Percentiles rank a stretch among this genome's conserved stretches.
phyloP scores from a whole-genome alignment of 2,888 invertebrate species.

The Odontocerum albicorne region DNA sequence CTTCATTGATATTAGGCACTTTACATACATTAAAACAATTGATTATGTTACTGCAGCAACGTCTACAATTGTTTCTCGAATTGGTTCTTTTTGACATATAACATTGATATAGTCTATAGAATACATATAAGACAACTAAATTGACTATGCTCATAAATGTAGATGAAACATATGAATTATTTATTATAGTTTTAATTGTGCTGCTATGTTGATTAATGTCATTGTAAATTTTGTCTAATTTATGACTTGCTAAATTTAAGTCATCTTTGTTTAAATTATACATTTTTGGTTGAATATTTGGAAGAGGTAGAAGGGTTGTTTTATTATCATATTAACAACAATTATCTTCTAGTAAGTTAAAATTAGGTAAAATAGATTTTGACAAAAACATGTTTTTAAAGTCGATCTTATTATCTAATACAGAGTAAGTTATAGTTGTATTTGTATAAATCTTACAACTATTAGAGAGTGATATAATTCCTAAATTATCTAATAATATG shows the following conservation, averaged over 20 bases:
- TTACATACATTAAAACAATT: too few species aligned
- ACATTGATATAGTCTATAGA: too few species aligned
- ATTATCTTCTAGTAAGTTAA: conserved; percentile 2
- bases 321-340: too few species aligned
- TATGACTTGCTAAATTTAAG: too few species aligned
- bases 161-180: conserved; percentile 2
- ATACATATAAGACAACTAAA: neutral
- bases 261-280: too few species aligned
- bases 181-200: neutral
- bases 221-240: conserved; percentile 3
- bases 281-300: too few species aligned
- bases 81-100: too few species aligned
- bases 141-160: neutral
- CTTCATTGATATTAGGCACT: too few species aligned
- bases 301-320: too few species aligned
- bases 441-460: conserved; percentile 7
- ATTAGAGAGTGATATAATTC: neutral
- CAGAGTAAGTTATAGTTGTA: neutral
- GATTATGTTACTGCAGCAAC: too few species aligned
- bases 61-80: too few species aligned
- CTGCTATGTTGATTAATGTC: neutral
- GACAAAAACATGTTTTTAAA: neutral
- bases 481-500: neutral
- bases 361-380: neutral
- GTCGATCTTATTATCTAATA: neutral